phyloP scores from a whole-genome alignment of 1,140 invertebrate genomes.

The Drosophila busckii region DNA sequence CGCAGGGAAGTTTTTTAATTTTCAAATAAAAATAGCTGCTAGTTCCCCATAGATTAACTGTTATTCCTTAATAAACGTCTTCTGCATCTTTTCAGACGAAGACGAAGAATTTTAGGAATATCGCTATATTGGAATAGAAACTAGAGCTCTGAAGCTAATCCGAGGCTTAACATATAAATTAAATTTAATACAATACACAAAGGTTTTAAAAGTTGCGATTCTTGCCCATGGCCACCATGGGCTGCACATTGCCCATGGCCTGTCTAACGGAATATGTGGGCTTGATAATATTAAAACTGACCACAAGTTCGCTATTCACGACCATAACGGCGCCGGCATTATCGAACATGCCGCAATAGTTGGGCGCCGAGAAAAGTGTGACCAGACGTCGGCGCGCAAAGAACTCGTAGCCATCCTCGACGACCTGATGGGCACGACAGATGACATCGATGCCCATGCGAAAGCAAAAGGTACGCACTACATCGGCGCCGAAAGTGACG shows the following conservation, averaged over 20 bases:
- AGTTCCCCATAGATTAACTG: too few relatives aligned
- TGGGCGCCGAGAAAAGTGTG: slow-evolving; percentile 90
- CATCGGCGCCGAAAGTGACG: slow-evolving; percentile 89
- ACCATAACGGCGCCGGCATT: slow-evolving; percentile 98
- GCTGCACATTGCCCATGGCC: background rate
- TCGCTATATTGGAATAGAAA: too few relatives aligned
- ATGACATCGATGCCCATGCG: slow-evolving; percentile 91
- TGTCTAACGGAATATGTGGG: slow-evolving; percentile 5
- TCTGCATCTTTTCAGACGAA: too few relatives aligned
- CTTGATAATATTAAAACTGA: slow-evolving; percentile 20
- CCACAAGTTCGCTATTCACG: slow-evolving; percentile 71
- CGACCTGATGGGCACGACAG: slow-evolving; percentile 93
- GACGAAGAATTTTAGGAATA: too few relatives aligned
- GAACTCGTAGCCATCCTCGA: slow-evolving; percentile 93
- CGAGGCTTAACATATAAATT: too few relatives aligned
- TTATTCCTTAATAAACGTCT: too few relatives aligned
- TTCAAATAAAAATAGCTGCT: too few relatives aligned
- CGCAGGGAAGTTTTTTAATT: too few relatives aligned
- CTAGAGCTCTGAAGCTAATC: too few relatives aligned
- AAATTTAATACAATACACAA: too few relatives aligned
- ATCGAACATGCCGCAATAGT: slow-evolving; percentile 92
- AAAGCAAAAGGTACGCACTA: slow-evolving; percentile 88
- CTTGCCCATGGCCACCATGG: slow-evolving; percentile 11
- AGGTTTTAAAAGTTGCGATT: slow-evolving; percentile 36
- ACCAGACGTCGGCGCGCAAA: slow-evolving; percentile 87